phyloP scores from a whole-genome alignment of 2,797 vertebrate genomes.

The Scarus forsteni region DNA sequence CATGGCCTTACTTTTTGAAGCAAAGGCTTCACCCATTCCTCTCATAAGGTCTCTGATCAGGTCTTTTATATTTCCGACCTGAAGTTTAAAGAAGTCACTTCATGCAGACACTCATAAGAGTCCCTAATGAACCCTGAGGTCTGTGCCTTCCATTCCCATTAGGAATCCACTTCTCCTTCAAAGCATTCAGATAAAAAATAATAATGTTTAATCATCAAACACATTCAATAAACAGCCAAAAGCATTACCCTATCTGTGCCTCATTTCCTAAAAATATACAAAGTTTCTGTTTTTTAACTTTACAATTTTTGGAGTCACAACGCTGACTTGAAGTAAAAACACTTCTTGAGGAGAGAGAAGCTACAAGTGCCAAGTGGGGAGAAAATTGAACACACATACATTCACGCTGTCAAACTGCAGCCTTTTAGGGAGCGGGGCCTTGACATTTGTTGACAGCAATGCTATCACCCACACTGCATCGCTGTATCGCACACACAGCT shows the following conservation, averaged over 20 bases:
- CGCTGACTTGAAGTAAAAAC: conserved; percentile 19
- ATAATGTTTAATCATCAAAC: conserved; percentile 15
- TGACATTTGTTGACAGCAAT: conserved; percentile 64
- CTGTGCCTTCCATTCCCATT: neutral
- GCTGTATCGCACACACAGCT: conserved; percentile 22
- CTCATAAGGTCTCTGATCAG: neutral
- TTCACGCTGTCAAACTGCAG: conserved; percentile 50
- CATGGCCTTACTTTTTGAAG: neutral
- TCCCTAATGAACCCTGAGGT: neutral
- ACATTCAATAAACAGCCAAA: conserved; percentile 6
- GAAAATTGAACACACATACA: conserved; percentile 44
- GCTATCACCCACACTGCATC: conserved; percentile 44
- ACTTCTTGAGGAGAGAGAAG: conserved; percentile 14
- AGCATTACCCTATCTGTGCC: neutral
- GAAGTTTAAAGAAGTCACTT: conserved; percentile 1
- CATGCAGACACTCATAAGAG: neutral
- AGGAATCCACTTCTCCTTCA: neutral
- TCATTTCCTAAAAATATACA: neutral
- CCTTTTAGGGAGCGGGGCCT: conserved; percentile 50
- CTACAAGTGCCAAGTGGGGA: conserved; percentile 30
- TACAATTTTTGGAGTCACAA: conserved; percentile 2
- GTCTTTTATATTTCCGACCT: neutral
- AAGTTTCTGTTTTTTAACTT: conserved; percentile 1
- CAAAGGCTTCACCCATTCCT: neutral
- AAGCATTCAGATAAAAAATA: conserved; percentile 4